A percentile compares a stretch with the other conserved stretches of the same genome.
phyloP scores from a whole-genome alignment of 2,113 vertebrate genomes.

The Mesembrinibis cayennensis region DNA sequence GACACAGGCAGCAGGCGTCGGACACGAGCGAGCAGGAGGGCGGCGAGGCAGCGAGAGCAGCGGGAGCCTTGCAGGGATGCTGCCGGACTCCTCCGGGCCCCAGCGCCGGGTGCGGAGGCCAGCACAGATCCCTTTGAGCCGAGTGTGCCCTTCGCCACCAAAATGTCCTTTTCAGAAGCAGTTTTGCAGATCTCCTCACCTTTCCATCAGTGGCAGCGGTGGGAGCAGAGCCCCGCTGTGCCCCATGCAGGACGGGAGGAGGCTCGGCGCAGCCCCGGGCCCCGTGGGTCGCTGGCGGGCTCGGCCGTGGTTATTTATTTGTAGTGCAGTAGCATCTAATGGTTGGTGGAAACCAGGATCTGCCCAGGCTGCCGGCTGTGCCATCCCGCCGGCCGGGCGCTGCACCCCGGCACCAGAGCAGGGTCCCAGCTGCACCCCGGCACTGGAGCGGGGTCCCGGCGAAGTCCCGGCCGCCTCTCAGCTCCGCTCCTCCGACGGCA shows the following conservation, averaged over 20 bases:
- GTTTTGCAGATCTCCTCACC: background rate
- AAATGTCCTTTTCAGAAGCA: background rate
- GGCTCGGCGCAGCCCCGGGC: background rate
- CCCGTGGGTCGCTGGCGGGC: rapidly evolving
- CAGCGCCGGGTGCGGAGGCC: background rate
- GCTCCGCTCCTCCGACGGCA: background rate
- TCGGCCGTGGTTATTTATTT: background rate
- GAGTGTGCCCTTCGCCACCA: background rate
- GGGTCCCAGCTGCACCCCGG: background rate
- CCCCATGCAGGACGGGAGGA: background rate
- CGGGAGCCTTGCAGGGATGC: rapidly evolving
- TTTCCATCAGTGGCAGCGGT: background rate
- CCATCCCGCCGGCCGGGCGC: rapidly evolving
- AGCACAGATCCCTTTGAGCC: background rate
- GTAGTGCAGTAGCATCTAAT: background rate
- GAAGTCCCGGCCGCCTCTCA: background rate
- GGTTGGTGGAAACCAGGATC: background rate
- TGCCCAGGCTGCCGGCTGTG: background rate
- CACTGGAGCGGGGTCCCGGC: background rate
- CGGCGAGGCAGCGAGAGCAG: background rate
- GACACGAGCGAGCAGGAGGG: background rate
- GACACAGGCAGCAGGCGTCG: background rate
- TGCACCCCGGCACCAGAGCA: too few species aligned
- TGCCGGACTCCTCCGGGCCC: rapidly evolving
- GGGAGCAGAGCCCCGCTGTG: background rate